Evolutionary conservation across 2,888 invertebrate genomes (phyloP), one percentile per base, ranked within the genome.

Genomic region (Aphelenchoides bicaudatus): DNA sequence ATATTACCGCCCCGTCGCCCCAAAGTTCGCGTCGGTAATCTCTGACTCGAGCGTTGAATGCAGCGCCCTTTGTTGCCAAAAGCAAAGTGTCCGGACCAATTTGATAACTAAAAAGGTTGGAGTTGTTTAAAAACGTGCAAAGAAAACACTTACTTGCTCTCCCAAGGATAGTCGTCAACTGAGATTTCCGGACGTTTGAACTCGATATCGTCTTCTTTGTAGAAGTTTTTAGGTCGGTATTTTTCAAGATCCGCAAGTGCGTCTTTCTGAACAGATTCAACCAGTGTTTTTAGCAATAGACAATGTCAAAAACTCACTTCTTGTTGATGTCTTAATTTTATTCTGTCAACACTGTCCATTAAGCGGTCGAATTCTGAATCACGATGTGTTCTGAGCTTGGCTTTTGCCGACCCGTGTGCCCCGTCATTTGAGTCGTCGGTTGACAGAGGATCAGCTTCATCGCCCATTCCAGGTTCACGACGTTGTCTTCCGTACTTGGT

Each of bases 11-110:
- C 21, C 71, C 71, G 38, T 75, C 71, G 39, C 78, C 78, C 68
- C 71, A 77, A 27, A 78, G 63, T 30, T 66, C 66, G 5, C 68
- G 65, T 0, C 72, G 65, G 56, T 73, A 74, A 59, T 79, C 78
- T 19, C 79, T 67, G 19, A 81, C 76, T 21, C 81, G 72, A 3
- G 79, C 89, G n/a, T 94, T 92, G 84, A 96, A 93, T 80, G 88
- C 87, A 0, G 91, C 88, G 82, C 94, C 94, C 53, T 91, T 86
- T 19, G 93, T 84, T 79, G 94, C 94, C 39, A 96, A 85, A 5
- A 96, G 83, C 80, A 94, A 92, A 1, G 94, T 93, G 80, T 96
- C 94, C 0, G 93, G 93, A 0, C 96, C 94, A 81, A 90, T 88
- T 83, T 93, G 91, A 82, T 71, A 68, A 56, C 56, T 43, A 1